A percentile compares a stretch with the other conserved stretches of the same genome.
Conservation (phyloP, 2,888 invertebrate species). For the Caenorhabditis parvicauda region DNA sequence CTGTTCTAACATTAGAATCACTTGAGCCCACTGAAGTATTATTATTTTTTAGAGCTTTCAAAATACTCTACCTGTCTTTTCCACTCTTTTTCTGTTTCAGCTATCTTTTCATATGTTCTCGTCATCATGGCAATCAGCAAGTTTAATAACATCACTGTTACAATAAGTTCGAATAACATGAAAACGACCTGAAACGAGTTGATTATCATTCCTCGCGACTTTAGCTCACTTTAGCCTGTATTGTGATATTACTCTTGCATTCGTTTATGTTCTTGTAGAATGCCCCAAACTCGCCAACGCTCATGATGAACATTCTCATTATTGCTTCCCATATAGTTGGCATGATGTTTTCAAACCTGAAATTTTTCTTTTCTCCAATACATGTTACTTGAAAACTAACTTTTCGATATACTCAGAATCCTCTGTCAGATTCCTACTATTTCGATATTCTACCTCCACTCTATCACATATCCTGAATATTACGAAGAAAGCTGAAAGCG, state of each 20-base stretch:
- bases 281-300: conserved; percentile 90
- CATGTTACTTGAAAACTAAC: conserved; percentile 1
- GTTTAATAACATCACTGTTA: conserved; percentile 88
- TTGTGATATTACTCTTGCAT: conserved; percentile 43
- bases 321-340: conserved; percentile 69
- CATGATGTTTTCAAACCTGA: conserved; percentile 47
- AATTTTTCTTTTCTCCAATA: conserved; percentile 41
- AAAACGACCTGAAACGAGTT: conserved; percentile 71
- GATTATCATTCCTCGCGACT: not conserved
- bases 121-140: conserved; percentile 99
- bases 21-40: conserved; percentile 82
- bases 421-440: conserved; percentile 11
- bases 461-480: conserved; percentile 76
- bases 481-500: conserved; percentile 72
- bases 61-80: conserved; percentile 74
- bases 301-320: conserved; percentile 98
- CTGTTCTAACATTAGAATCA: conserved; percentile 90
- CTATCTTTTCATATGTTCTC: conserved; percentile 95
- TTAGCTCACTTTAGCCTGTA: conserved; percentile 37
- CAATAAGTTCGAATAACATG: conserved; percentile 92
- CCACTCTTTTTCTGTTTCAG: conserved; percentile 96
- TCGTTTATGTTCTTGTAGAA: conserved; percentile 86
- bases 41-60: conserved; percentile 4
- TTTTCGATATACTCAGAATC: conserved; percentile 29
- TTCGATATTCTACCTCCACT: conserved; percentile 27